Conservation (phyloP, 1,140 invertebrate species). For the Amyelois transitella region DNA sequence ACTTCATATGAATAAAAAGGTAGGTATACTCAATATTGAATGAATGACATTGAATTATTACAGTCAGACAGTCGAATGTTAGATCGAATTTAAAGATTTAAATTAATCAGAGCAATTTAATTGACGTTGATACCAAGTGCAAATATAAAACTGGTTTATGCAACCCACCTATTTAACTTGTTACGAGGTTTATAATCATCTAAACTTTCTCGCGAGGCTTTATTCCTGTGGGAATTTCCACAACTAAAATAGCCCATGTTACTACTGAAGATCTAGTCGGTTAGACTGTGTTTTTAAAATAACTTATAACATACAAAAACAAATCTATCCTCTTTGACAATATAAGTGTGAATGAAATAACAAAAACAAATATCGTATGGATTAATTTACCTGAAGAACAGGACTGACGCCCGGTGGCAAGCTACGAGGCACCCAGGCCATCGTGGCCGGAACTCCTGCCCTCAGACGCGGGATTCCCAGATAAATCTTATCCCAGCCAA, state of each 20-base stretch:
- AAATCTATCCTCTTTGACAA: too few species aligned
- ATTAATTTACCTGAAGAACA: slow-evolving; percentile 71
- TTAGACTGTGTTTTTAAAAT: too few species aligned
- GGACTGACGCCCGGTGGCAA: slow-evolving; percentile 79
- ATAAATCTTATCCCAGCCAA: slow-evolving; percentile 82
- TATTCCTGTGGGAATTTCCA: too few species aligned
- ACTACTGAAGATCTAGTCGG: too few species aligned
- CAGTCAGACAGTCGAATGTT: background rate
- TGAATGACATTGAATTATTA: too few species aligned
- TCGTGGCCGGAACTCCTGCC: slow-evolving; percentile 82
- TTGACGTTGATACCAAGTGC: background rate
- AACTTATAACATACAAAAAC: too few species aligned
- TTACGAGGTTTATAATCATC: background rate
- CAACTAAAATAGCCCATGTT: too few species aligned
- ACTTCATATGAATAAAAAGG: background rate
- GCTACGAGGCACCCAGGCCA: slow-evolving; percentile 79
- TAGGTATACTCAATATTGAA: too few species aligned
- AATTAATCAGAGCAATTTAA: background rate
- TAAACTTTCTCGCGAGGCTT: background rate
- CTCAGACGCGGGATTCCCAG: slow-evolving; percentile 81
- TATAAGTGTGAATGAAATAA: background rate
- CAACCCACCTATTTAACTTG: background rate
- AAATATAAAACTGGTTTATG: background rate
- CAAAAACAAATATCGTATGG: background rate
- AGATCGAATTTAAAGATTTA: background rate